Percentiles rank a stretch among this genome's conserved stretches.
Conservation (phyloP, 2,113 vertebrate genomes). For the Hiodon tergisus region DNA sequence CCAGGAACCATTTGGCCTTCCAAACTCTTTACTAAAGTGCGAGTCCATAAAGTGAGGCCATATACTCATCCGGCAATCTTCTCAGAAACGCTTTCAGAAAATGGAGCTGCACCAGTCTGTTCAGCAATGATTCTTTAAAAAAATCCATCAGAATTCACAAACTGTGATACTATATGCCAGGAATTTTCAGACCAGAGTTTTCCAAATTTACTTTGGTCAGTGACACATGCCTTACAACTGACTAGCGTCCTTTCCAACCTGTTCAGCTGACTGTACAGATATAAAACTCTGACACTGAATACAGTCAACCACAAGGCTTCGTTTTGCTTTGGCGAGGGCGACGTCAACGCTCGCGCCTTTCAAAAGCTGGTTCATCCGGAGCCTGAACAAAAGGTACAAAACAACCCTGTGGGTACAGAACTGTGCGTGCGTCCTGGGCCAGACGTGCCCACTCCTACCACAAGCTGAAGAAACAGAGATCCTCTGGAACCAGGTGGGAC, state of each 20-base stretch:
- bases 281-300: background rate
- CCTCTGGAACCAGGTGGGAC: background rate
- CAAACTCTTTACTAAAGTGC: no score
- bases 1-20: no score
- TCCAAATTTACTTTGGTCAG: background rate
- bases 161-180: no score
- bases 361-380: constrained; percentile 6
- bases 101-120: no score
- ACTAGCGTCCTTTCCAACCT: background rate
- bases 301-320: background rate
- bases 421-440: background rate
- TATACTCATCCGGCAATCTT: no score
- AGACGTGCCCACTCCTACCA: background rate
- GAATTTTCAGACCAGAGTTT: background rate
- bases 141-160: no score
- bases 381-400: background rate
- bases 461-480: no score
- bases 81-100: no score
- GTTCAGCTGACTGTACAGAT: background rate
- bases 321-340: background rate
- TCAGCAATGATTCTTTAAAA: no score
- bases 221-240: background rate
- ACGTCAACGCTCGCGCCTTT: background rate
- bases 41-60: no score
- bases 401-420: background rate